These are phyloP conservation scores for Cryptocephalus moraei DNA, from an alignment of 2,888 invertebrate genomes.

Conservation along the genomic window DNA sequence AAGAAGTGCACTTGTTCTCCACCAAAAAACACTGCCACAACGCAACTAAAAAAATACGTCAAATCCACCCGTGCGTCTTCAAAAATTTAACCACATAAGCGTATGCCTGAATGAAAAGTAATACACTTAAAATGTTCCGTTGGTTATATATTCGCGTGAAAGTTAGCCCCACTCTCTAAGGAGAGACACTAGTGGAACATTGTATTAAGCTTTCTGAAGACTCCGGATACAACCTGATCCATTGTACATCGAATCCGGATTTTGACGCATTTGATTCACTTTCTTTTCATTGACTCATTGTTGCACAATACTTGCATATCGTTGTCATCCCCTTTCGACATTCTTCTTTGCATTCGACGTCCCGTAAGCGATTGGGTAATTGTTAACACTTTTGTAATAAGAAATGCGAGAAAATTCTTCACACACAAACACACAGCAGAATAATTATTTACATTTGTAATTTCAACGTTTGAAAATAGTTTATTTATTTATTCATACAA, in stretches of 20 bases:
- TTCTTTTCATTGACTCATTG: constrained; percentile 23
- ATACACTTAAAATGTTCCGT: constrained; percentile 37
- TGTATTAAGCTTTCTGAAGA: constrained; percentile 24
- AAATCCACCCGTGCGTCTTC: constrained; percentile 5
- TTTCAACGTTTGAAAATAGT: too few relatives aligned
- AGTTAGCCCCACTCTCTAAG: constrained; percentile 36
- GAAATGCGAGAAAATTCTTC: too few relatives aligned
- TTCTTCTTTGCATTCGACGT: constrained; percentile 13
- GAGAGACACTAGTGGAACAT: constrained; percentile 28
- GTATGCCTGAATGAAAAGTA: constrained; percentile 32
- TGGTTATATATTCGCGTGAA: constrained; percentile 41
- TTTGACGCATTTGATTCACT: constrained; percentile 26
- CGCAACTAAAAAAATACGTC: constrained; percentile 9
- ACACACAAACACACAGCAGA: too few relatives aligned
- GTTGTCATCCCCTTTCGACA: constrained; percentile 21
- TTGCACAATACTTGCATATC: constrained; percentile 23
- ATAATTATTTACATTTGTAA: too few relatives aligned
- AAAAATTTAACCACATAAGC: constrained; percentile 11
- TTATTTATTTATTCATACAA: too few relatives aligned
- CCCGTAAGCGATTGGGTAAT: neutral
- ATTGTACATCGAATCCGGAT: constrained; percentile 25
- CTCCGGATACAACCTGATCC: constrained; percentile 22
- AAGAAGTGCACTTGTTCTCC: constrained; percentile 8
- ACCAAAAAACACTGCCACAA: constrained; percentile 19
- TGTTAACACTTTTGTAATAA: too few relatives aligned